Evolutionary conservation across 2,888 invertebrate species (phyloP).

Genomic region (Bunonema sp.): DNA sequence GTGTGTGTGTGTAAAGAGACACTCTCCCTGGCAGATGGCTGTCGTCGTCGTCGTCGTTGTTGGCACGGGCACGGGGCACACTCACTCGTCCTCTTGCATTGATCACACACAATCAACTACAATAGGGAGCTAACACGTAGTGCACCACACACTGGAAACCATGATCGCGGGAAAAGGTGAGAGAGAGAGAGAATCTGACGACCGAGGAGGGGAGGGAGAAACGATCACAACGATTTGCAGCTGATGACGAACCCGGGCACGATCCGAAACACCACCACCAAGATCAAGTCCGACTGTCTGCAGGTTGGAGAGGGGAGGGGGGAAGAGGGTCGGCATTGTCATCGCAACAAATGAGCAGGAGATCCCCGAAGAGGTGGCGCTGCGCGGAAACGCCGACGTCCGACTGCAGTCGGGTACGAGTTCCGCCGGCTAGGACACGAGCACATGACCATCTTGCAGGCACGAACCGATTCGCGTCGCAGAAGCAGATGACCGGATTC

Average conservation of each 20-base stretch:
- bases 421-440: conserved; percentile 10
- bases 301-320: conserved; percentile 11
- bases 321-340: too few species aligned
- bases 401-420: conserved; percentile 43
- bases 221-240: conserved; percentile 1
- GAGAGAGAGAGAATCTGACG: too few species aligned
- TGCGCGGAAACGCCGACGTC: conserved; percentile 38
- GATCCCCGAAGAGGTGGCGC: conserved; percentile 38
- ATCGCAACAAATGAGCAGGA: conserved; percentile 16
- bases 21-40: too few species aligned
- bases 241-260: conserved; percentile 45
- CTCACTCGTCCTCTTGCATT: too few species aligned
- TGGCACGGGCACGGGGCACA: too few species aligned
- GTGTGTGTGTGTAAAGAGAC: too few species aligned
- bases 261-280: conserved; percentile 39
- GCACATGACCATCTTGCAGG: background rate
- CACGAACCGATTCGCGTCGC: conserved; percentile 12
- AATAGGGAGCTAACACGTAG: too few species aligned
- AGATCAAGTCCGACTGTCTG: conserved; percentile 34
- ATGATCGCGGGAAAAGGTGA: too few species aligned
- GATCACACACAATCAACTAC: too few species aligned
- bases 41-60: too few species aligned
- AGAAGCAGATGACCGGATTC: conserved; percentile 39
- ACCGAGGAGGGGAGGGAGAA: background rate
- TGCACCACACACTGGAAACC: too few species aligned